Conservation (phyloP, 2,113 vertebrate genomes). For the Bufo bufo region DNA sequence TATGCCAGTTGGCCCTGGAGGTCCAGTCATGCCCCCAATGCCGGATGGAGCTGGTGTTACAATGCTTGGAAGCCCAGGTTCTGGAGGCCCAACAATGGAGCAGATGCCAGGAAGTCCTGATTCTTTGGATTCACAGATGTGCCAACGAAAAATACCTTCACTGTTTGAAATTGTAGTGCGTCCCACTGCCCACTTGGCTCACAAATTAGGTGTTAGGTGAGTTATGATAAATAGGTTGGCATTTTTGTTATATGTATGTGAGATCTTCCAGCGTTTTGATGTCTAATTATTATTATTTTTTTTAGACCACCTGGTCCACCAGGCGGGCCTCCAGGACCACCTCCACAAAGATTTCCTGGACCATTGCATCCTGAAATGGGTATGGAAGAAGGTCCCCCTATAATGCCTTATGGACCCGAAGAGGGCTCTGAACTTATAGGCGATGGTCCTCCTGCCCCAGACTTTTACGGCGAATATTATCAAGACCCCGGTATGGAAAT, state of each 20-base stretch:
- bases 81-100: conserved; percentile 9
- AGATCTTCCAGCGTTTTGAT: background rate
- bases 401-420: conserved; percentile 82
- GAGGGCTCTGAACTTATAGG: conserved; percentile 80
- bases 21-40: conserved; percentile 62
- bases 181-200: conserved; percentile 89
- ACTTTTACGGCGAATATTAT: conserved; percentile 89
- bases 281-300: background rate
- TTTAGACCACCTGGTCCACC: conserved; percentile 66
- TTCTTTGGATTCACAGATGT: conserved; percentile 69
- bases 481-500: conserved; percentile 82
- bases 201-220: conserved; percentile 90
- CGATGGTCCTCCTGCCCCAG: conserved; percentile 74
- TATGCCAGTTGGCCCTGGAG: conserved; percentile 69
- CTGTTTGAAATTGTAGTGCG: conserved; percentile 94
- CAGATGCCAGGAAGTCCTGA: conserved; percentile 66
- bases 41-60: background rate
- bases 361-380: conserved; percentile 72
- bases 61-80: conserved; percentile 50
- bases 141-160: conserved; percentile 88
- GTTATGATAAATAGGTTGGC: background rate
- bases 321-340: conserved; percentile 65
- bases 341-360: conserved; percentile 77
- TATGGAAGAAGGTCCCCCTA: conserved; percentile 73
- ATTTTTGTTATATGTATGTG: background rate